Evolutionary conservation across 2,797 vertebrate species (phyloP).

Genomic region (Propithecus perrieri): DNA sequence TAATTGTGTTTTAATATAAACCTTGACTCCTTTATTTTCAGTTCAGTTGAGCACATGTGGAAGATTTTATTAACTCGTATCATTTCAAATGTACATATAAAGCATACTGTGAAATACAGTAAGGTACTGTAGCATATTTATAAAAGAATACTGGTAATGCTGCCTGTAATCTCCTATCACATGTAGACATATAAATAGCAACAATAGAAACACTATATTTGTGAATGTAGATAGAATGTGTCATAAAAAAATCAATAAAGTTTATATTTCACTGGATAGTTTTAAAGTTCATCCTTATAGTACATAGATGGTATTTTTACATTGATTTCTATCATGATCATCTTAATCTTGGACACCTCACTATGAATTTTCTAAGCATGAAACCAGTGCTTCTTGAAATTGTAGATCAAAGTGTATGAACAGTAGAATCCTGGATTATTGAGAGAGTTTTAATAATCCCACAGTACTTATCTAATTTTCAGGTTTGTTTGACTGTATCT

Average conservation of each 20-base stretch:
- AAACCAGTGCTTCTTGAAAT: slow-evolving; percentile 40
- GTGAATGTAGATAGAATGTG: neutral
- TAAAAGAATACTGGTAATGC: neutral
- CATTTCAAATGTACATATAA: slow-evolving; percentile 41
- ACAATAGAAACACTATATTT: neutral
- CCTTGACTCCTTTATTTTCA: slow-evolving; percentile 13
- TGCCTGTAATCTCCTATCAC: neutral
- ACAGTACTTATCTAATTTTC: slow-evolving; percentile 53
- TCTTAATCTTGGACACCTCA: neutral
- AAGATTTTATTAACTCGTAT: slow-evolving; percentile 57
- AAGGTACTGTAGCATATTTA: neutral
- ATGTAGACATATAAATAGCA: neutral
- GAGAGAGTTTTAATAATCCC: slow-evolving; percentile 40
- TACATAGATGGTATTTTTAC: slow-evolving; percentile 10
- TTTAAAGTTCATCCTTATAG: neutral
- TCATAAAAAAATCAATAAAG: neutral
- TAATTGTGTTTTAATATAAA: slow-evolving; percentile 47
- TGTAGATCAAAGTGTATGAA: neutral
- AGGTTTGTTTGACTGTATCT: slow-evolving; percentile 2
- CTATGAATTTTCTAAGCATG: slow-evolving; percentile 41
- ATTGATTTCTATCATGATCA: slow-evolving; percentile 26
- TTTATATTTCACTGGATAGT: slow-evolving; percentile 18
- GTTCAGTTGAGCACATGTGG: neutral
- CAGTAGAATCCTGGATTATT: slow-evolving; percentile 17
- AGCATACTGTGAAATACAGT: slow-evolving; percentile 11